Evolutionary conservation across 2,113 vertebrate species (phyloP).

Genomic region (Pongo abelii): DNA sequence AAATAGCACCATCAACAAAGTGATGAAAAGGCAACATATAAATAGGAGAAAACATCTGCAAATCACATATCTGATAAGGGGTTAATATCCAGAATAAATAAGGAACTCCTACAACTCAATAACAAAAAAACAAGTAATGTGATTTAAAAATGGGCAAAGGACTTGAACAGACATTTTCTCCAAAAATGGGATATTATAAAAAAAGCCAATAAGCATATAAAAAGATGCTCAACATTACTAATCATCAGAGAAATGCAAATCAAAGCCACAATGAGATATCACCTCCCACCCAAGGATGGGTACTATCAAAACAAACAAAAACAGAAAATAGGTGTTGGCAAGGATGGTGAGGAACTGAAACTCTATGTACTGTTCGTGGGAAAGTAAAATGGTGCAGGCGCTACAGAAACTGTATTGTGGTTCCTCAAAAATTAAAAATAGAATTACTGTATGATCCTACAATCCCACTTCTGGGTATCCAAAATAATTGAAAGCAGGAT

Average conservation of each 20-base stretch:
- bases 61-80: neutral
- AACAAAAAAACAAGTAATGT: neutral
- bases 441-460: neutral
- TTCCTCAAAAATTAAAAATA: slow-evolving; percentile 10
- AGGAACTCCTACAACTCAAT: neutral
- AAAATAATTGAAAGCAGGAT: neutral
- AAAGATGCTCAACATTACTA: neutral
- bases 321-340: neutral
- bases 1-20: neutral
- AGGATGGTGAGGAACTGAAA: neutral
- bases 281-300: neutral
- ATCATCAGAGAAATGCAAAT: slow-evolving; percentile 1
- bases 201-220: neutral
- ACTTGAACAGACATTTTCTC: neutral
- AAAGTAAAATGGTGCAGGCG: neutral
- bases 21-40: neutral
- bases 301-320: neutral
- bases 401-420: neutral
- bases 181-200: neutral
- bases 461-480: neutral
- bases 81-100: neutral
- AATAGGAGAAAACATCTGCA: neutral
- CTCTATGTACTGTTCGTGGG: neutral
- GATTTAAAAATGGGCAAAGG: slow-evolving; percentile 1
- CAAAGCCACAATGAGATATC: neutral